Percentiles rank a stretch among this genome's conserved stretches.
Evolutionary conservation across 1,140 invertebrate species (phyloP).

Genomic region (Trypoxylus dichotomus): DNA sequence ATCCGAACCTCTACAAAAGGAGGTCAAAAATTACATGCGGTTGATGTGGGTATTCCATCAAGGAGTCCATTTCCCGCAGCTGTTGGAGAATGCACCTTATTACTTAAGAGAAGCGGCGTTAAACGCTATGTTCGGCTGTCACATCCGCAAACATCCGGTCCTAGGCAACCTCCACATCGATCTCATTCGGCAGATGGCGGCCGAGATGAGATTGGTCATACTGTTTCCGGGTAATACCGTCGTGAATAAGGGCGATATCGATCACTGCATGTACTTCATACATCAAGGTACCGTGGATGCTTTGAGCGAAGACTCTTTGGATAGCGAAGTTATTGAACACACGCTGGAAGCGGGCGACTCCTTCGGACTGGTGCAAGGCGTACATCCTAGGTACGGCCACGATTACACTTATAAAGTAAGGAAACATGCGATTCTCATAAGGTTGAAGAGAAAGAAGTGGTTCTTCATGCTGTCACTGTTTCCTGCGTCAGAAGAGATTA

Average conservation of each 20-base stretch:
- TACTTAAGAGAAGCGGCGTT: constrained; percentile 37
- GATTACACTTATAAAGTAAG: constrained; percentile 33
- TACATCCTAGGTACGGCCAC: constrained; percentile 32
- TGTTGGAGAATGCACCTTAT: constrained; percentile 36
- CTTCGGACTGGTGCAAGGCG: constrained; percentile 37
- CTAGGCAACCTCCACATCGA: constrained; percentile 34
- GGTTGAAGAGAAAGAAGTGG: constrained; percentile 19
- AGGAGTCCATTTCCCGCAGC: constrained; percentile 32
- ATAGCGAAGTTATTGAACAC: constrained; percentile 31
- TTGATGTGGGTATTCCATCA: constrained; percentile 27
- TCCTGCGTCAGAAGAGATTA: constrained; percentile 27
- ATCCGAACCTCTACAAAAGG: not conserved
- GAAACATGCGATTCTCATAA: constrained; percentile 3
- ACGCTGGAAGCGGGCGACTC: constrained; percentile 32
- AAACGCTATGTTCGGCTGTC: constrained; percentile 40
- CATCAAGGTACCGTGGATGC: constrained; percentile 26
- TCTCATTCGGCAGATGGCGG: constrained; percentile 36
- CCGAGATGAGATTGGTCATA: not conserved
- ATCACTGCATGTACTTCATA: constrained; percentile 31
- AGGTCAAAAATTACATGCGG: constrained; percentile 13
- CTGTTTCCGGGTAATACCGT: constrained; percentile 29
- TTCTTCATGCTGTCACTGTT: constrained; percentile 27
- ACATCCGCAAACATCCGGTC: constrained; percentile 33
- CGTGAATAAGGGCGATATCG: constrained; percentile 10
- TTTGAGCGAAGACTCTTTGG: constrained; percentile 31